Evolutionary conservation across 1,140 invertebrate species (phyloP).

Genomic region (Tyrophagus putrescentiae): DNA sequence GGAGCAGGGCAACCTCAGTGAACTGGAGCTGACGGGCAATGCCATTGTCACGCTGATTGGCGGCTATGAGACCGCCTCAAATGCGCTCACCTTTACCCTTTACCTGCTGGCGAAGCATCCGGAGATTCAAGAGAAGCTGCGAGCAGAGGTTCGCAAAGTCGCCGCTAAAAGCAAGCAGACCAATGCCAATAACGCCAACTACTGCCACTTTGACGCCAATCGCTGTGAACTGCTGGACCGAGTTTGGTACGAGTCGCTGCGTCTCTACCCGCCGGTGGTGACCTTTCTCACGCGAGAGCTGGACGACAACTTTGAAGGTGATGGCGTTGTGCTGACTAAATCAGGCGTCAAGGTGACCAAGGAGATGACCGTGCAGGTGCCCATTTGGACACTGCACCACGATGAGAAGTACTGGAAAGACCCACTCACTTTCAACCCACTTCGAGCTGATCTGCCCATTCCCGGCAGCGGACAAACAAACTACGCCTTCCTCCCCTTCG

Average conservation of each 20-base stretch:
- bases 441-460: constrained; percentile 30
- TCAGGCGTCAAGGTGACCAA: no score
- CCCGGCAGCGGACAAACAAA: background rate
- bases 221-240: constrained; percentile 3
- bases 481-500: constrained; percentile 18
- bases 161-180: no score
- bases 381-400: constrained; percentile 32
- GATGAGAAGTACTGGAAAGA: constrained; percentile 32
- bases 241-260: constrained; percentile 25
- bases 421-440: constrained; percentile 35
- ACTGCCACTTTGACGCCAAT: background rate
- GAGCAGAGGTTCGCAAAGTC: constrained; percentile 16
- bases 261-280: constrained; percentile 30
- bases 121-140: constrained; percentile 35
- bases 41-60: constrained; percentile 6
- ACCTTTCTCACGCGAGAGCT: constrained; percentile 25
- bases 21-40: background rate
- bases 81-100: constrained; percentile 35
- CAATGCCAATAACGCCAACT: background rate
- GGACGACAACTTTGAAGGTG: constrained; percentile 25
- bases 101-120: constrained; percentile 37
- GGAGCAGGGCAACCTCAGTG: background rate
- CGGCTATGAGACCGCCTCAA: constrained; percentile 38
- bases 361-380: constrained; percentile 29
- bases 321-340: constrained; percentile 24